phyloP scores from a whole-genome alignment of 2,113 vertebrate species.

The Arenaria interpres region DNA sequence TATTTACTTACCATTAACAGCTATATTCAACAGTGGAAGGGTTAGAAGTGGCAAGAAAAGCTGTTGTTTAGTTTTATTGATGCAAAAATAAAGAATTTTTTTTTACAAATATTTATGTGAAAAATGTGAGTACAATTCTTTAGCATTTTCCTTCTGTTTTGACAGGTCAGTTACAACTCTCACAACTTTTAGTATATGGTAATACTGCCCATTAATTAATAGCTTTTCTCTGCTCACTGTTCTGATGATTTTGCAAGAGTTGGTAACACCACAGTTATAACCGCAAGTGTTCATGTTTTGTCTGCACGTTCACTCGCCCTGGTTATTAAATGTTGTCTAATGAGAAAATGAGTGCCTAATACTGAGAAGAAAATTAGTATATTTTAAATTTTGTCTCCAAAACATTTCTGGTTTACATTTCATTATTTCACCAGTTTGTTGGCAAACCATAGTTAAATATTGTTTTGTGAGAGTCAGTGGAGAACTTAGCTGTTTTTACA shows the following conservation, averaged over 20 bases:
- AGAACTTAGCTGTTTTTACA: background rate
- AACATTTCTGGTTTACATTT: background rate
- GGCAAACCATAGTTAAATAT: background rate
- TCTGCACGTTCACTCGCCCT: background rate
- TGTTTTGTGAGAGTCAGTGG: background rate
- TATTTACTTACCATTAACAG: slow-evolving; percentile 41
- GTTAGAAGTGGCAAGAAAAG: slow-evolving; percentile 41
- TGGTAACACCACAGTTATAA: slow-evolving; percentile 57
- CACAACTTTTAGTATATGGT: slow-evolving; percentile 41
- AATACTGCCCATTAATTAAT: slow-evolving; percentile 57
- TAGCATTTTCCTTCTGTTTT: slow-evolving; percentile 62
- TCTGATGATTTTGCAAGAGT: slow-evolving; percentile 52
- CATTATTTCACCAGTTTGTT: background rate
- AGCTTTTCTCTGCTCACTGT: slow-evolving; percentile 51
- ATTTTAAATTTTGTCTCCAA: background rate
- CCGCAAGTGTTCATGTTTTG: slow-evolving; percentile 48
- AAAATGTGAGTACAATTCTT: slow-evolving; percentile 58
- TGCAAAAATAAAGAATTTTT: slow-evolving; percentile 47
- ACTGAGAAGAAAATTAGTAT: background rate
- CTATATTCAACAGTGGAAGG: slow-evolving; percentile 30
- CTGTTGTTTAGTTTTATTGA: slow-evolving; percentile 37
- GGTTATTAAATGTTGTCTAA: background rate
- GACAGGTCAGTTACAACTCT: slow-evolving; percentile 59
- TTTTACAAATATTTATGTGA: slow-evolving; percentile 69
- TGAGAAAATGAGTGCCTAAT: background rate